A percentile compares a stretch with the other conserved stretches of the same genome.
These are phyloP conservation scores for Otis tarda DNA, from an alignment of 2,113 vertebrate genomes.

Conservation along the genomic window DNA sequence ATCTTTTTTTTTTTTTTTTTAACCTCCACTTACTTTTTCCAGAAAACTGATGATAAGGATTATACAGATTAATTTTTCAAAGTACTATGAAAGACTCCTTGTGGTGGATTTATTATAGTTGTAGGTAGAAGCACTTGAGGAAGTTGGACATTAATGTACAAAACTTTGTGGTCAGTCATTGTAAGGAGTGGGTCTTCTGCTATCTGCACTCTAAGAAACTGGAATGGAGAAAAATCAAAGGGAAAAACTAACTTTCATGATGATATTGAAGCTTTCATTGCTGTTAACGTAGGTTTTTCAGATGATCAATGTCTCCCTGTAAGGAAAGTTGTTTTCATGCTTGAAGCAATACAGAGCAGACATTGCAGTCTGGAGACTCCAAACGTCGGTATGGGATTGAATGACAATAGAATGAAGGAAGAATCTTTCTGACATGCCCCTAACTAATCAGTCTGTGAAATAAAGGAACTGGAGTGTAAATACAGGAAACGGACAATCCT, in stretches of 20 bases:
- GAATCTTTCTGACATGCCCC: not conserved
- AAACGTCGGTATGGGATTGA: not conserved
- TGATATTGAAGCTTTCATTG: not conserved
- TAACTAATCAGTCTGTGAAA: not conserved
- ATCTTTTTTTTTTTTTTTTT: not conserved
- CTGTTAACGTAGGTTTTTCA: not conserved
- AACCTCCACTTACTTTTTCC: not conserved
- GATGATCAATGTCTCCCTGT: not conserved
- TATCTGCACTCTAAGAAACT: not conserved
- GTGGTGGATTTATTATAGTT: not conserved
- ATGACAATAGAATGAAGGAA: not conserved
- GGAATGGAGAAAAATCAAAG: not conserved
- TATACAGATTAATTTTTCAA: not conserved
- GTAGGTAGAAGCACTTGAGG: not conserved
- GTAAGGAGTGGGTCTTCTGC: not conserved
- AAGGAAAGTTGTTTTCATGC: not conserved
- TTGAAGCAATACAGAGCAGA: not conserved
- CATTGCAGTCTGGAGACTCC: not conserved
- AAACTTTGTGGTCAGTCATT: not conserved
- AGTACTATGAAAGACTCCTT: not conserved
- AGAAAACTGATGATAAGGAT: not conserved
- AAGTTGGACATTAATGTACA: not conserved
- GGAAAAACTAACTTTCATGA: not conserved
- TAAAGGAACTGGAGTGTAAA: not conserved
- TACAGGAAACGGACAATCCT: not conserved